These are phyloP conservation scores for Fistularia tabacaria DNA, from an alignment of 2,797 vertebrate species.

Conservation along the genomic window DNA sequence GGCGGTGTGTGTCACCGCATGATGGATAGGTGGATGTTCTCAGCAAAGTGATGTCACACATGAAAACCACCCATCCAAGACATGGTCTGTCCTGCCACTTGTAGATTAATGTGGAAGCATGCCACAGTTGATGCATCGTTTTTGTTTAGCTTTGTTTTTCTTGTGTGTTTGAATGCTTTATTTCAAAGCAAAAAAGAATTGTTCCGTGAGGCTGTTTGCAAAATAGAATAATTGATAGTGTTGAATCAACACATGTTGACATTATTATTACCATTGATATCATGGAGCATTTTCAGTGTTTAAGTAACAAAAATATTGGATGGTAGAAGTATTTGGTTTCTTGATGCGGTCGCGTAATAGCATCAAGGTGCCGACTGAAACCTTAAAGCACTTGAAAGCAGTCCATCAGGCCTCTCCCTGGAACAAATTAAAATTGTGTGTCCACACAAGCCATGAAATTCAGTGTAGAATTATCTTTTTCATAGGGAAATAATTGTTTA, in stretches of 20 bases:
- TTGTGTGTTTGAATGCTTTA: constrained; percentile 13
- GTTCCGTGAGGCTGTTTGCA: too few relatives aligned
- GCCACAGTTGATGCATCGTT: constrained; percentile 9
- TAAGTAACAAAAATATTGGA: too few relatives aligned
- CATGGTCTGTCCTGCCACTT: constrained; percentile 49
- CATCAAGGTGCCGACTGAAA: not conserved
- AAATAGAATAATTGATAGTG: not conserved
- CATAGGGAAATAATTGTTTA: not conserved
- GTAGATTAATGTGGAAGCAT: constrained; percentile 44
- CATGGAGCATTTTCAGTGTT: too few relatives aligned
- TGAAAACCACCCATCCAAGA: constrained; percentile 66
- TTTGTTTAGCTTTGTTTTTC: constrained; percentile 1
- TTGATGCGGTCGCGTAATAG: too few relatives aligned
- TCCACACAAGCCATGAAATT: not conserved
- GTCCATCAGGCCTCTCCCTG: not conserved
- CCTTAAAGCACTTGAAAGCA: constrained; percentile 13
- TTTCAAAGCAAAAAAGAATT: not conserved
- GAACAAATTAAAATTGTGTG: constrained; percentile 1
- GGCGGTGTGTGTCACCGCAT: constrained; percentile 57
- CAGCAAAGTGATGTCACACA: constrained; percentile 66
- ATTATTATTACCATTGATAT: too few relatives aligned
- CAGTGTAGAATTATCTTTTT: not conserved
- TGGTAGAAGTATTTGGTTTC: too few relatives aligned
- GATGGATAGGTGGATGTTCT: constrained; percentile 71
- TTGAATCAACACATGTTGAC: too few relatives aligned